Percentiles rank a stretch among this genome's conserved stretches.
These are phyloP conservation scores for Tipula helvola DNA, from an alignment of 2,888 invertebrate genomes.

Conservation along the genomic window DNA sequence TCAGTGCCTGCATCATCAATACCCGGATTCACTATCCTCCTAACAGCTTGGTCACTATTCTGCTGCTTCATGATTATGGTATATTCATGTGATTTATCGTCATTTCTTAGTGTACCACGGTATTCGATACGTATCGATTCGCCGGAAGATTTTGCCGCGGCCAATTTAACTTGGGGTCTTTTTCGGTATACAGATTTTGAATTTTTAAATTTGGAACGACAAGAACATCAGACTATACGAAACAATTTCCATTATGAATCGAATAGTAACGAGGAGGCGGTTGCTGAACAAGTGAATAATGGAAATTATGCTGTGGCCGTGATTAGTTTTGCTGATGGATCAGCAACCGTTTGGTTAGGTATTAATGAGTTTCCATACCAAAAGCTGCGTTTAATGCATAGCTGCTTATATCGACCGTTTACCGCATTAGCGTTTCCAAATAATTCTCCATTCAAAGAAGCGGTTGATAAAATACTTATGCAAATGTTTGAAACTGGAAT, in stretches of 20 bases:
- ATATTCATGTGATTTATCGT: conserved; percentile 6
- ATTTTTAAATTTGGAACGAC: neutral
- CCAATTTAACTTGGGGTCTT: conserved; percentile 4
- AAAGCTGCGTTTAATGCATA: neutral
- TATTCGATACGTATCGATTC: neutral
- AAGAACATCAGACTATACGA: neutral
- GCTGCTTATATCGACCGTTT: neutral
- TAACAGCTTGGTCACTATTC: neutral
- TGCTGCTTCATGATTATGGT: neutral
- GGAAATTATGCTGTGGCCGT: neutral
- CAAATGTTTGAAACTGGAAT: conserved; percentile 10
- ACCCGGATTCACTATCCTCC: neutral
- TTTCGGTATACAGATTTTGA: neutral
- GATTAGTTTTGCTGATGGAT: neutral
- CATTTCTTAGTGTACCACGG: conserved; percentile 5
- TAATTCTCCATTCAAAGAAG: conserved; percentile 8
- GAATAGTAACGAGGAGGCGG: neutral
- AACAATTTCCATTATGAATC: neutral
- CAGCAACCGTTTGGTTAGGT: neutral
- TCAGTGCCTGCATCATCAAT: neutral
- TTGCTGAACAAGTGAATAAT: neutral
- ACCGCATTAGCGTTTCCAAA: neutral
- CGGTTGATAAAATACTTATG: neutral
- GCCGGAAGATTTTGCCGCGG: neutral
- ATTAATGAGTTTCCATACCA: neutral